Base-by-base conservation (phyloP, 1,140 invertebrate species). In the Drosophila setifemur region DNA sequence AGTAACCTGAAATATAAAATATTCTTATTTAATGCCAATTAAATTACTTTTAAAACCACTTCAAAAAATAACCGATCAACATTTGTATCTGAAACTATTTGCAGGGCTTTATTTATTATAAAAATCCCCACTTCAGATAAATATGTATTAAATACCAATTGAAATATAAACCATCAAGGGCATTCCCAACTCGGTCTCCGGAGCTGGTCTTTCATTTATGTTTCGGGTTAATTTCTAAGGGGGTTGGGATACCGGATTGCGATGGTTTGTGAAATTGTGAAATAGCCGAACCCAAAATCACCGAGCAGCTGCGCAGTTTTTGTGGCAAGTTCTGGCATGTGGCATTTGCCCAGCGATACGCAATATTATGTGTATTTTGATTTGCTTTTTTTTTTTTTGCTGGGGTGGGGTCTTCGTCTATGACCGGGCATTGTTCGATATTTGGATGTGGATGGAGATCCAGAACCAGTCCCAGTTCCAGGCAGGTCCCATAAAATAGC, bases 291-390 rank as follows among this genome's bases (percentile, higher is more conserved):
- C 26, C 35, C 9, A 61, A 37, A 58, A 58, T 74, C 28, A 35
- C 53, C 5, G 18, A 75, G 70, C 75, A 81, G 76, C 75, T 79
- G 64, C 70, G 75, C 75, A 74, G 60, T 79, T 70, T 47, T 40
- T 70, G 70, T 69, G 71, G 55, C 76, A 70, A 74, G 55, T 81
- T 78, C 45, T 52, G n/a, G n/a, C n/a, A n/a, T n/a, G 58, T 68
- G 69, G 70, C 76, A 78, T 78, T 63, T 79, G 75, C 75, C 61
- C 49, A 33, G 39, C 57, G 58, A 64, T 60, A 50, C 73, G 75
- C 55, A 74, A 63, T 79, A 68, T 68, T 44, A 28, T 12, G 26
- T 18, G 19, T 23, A n/a, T 43, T 64, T 25, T 37, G 14, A 37
- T 37, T 58, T 19, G 25, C 42, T 44, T 43, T 31, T 4, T 5